These are phyloP conservation scores for Syndactyla subalaris DNA, from an alignment of 2,797 vertebrate species.

Conservation along the genomic window DNA sequence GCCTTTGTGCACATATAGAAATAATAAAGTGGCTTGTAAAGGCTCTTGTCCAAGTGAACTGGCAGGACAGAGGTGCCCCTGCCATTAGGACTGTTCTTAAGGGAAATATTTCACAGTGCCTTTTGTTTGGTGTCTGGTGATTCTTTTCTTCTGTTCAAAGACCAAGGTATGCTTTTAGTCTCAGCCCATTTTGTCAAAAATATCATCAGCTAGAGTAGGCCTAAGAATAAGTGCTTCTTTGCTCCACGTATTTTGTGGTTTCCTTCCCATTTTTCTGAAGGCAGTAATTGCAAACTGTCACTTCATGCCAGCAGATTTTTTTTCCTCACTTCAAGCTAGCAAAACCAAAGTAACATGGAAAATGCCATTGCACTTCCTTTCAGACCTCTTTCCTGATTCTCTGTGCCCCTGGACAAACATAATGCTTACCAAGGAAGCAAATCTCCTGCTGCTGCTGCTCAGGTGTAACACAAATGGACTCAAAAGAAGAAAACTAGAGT, in stretches of 20 bases:
- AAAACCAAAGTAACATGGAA: neutral
- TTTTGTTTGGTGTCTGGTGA: neutral
- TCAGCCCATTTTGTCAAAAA: neutral
- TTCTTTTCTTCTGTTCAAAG: neutral
- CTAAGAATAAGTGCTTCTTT: neutral
- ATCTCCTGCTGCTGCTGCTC: neutral
- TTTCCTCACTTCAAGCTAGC: neutral
- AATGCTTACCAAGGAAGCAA: neutral
- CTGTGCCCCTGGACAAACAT: neutral
- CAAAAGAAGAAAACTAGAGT: neutral
- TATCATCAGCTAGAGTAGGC: neutral
- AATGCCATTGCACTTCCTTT: neutral
- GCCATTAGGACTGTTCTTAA: neutral
- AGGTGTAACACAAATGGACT: neutral
- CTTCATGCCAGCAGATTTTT: neutral
- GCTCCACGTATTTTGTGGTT: neutral
- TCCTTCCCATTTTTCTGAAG: neutral
- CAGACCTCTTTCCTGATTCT: neutral
- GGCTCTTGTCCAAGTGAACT: neutral
- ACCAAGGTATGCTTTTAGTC: neutral
- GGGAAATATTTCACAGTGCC: neutral
- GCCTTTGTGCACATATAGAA: neutral
- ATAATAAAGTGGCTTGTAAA: neutral
- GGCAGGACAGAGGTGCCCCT: neutral
- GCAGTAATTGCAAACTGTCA: neutral